phyloP scores from a whole-genome alignment of 92 coral and sea anemone species.

The Paragorgia papillata region DNA sequence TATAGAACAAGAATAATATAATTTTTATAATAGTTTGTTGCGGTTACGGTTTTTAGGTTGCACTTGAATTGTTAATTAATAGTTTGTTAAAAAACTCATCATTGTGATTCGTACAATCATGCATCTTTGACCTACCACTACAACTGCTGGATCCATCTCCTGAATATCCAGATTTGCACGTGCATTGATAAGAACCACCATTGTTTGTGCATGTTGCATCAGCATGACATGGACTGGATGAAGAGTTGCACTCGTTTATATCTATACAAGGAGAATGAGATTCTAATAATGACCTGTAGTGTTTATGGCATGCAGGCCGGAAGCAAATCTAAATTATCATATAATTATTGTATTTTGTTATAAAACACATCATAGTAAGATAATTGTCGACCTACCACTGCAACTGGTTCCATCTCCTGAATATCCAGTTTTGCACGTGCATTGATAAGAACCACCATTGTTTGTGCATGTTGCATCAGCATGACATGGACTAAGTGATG shows the following conservation, averaged over 20 bases:
- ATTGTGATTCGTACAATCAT: too few relatives aligned
- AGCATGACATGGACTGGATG: conserved; percentile 7
- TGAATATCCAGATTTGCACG: conserved; percentile 48
- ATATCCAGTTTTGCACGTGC: conserved; percentile 53
- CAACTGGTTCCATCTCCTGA: conserved; percentile 59
- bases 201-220: conserved; percentile 53
- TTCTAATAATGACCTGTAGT: too few relatives aligned
- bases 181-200: conserved; percentile 47
- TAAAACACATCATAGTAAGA: too few relatives aligned
- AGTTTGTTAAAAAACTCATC: too few relatives aligned
- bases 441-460: conserved; percentile 47
- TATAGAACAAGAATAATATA: not conserved
- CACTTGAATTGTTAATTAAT: too few relatives aligned
- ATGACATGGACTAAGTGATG: conserved; percentile 12
- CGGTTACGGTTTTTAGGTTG: too few relatives aligned
- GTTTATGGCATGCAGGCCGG: too few relatives aligned
- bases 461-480: conserved; percentile 50
- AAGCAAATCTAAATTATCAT: too few relatives aligned
- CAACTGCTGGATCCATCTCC: conserved; percentile 63
- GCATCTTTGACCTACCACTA: too few relatives aligned
- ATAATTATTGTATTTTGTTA: too few relatives aligned
- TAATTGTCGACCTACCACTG: too few relatives aligned
- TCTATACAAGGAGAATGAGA: not conserved
- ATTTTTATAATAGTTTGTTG: too few relatives aligned
- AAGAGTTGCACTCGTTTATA: conserved; percentile 20